phyloP scores from a whole-genome alignment of 2,888 invertebrate species.

The Tinea semifulvella region DNA sequence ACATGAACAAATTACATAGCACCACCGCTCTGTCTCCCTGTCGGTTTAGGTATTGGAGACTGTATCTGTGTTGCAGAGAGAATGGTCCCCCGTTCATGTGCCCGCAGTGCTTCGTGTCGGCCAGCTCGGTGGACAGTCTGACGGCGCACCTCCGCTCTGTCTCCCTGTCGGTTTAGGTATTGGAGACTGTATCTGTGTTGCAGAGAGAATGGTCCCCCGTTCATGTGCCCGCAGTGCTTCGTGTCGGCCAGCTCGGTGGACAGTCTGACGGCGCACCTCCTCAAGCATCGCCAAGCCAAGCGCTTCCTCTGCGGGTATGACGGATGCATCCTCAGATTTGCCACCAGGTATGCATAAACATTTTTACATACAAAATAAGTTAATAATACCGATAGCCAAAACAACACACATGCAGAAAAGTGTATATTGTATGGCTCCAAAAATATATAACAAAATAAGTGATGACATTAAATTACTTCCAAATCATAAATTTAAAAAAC shows the following conservation, averaged over 20 bases:
- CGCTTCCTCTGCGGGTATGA: constrained; percentile 54
- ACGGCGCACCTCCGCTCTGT: constrained; percentile 43
- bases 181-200: too few relatives aligned
- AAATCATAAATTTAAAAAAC: too few relatives aligned
- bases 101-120: constrained; percentile 29
- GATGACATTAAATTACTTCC: too few relatives aligned
- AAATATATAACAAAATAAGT: too few relatives aligned
- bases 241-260: constrained; percentile 19
- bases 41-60: too few relatives aligned
- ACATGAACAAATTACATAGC: too few relatives aligned
- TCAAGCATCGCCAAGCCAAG: constrained; percentile 39
- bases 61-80: constrained; percentile 2
- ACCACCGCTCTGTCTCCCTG: too few relatives aligned
- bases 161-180: too few relatives aligned
- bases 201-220: constrained; percentile 21
- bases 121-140: constrained; percentile 24
- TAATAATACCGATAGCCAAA: not conserved
- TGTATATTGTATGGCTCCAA: too few relatives aligned
- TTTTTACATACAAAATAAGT: too few relatives aligned
- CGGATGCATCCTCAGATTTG: constrained; percentile 50
- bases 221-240: constrained; percentile 38
- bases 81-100: constrained; percentile 29
- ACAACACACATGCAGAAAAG: not conserved
- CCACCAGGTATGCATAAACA: constrained; percentile 33
- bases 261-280: constrained; percentile 36